Evolutionary conservation across 2,888 invertebrate species (phyloP).

Genomic region (Endotricha flammealis): DNA sequence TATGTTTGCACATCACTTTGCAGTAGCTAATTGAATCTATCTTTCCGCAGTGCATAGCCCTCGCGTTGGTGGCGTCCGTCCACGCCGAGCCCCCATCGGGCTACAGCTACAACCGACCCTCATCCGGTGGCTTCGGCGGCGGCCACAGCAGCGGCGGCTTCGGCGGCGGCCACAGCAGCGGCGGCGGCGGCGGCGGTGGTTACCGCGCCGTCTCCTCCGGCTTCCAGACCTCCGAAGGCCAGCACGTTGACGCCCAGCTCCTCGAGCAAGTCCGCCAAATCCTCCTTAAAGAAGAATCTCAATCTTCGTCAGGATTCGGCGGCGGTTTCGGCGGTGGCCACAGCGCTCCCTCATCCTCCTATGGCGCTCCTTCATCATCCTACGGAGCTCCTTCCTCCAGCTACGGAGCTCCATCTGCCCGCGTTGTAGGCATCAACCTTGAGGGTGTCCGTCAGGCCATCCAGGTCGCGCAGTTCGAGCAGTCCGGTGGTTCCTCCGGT

Average conservation of each 20-base stretch:
- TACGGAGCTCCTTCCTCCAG: constrained; percentile 82
- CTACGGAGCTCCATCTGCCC: constrained; percentile 60
- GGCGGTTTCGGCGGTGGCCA: constrained; percentile 58
- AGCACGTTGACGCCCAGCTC: constrained; percentile 87
- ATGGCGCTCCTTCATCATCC: constrained; percentile 79
- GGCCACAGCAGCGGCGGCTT: constrained; percentile 59
- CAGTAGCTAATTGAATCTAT: constrained; percentile 29
- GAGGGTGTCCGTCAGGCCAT: constrained; percentile 92
- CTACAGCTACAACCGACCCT: constrained; percentile 86
- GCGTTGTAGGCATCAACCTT: constrained; percentile 90
- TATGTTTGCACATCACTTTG: background rate
- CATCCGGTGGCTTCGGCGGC: constrained; percentile 60
- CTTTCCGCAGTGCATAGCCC: constrained; percentile 85
- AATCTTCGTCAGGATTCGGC: constrained; percentile 70
- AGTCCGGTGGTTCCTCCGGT: constrained; percentile 67
- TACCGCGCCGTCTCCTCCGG: constrained; percentile 88
- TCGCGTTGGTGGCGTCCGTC: constrained; percentile 86
- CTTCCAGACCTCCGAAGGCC: constrained; percentile 89
- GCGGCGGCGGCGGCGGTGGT: constrained; percentile 85
- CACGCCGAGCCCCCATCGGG: constrained; percentile 87
- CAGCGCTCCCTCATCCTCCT: constrained; percentile 82
- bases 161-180: constrained; percentile 69
- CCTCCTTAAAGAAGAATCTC: constrained; percentile 88
- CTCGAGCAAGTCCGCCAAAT: constrained; percentile 91
- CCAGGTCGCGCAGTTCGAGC: constrained; percentile 91